Percentiles rank a stretch among this genome's conserved stretches.
phyloP scores from a whole-genome alignment of 37 sponge, comb jelly and placozoan species.

The Axinella damicornis region DNA sequence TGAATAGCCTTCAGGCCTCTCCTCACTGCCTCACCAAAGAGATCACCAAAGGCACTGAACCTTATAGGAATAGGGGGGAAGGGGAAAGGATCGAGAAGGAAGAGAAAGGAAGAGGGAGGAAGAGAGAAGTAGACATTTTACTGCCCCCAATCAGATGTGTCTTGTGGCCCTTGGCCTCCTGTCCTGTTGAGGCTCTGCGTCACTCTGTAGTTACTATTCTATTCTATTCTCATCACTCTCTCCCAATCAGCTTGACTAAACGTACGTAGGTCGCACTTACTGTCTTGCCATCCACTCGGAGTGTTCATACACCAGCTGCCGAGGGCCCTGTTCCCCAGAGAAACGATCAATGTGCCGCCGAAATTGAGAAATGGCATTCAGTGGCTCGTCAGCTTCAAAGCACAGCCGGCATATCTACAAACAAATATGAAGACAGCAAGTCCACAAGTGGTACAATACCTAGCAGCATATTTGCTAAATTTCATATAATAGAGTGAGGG shows the following conservation, averaged over 20 bases:
- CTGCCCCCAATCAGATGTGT: too few relatives aligned
- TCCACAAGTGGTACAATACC: neutral
- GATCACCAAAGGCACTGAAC: slow-evolving; percentile 89
- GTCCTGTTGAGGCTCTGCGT: too few relatives aligned
- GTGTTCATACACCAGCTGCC: slow-evolving; percentile 85
- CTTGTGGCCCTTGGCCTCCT: too few relatives aligned
- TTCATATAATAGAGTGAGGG: too few relatives aligned
- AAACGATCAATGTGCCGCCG: slow-evolving; percentile 82
- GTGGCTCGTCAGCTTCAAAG: slow-evolving; percentile 72
- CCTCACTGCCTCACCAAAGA: slow-evolving; percentile 81
- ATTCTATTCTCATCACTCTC: too few relatives aligned
- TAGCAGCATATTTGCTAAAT: too few relatives aligned
- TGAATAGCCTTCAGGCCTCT: slow-evolving; percentile 41
- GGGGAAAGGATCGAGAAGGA: too few relatives aligned
- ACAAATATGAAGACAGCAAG: neutral
- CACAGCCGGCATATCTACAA: slow-evolving; percentile 86
- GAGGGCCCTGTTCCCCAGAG: slow-evolving; percentile 52
- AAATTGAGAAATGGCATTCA: slow-evolving; percentile 83
- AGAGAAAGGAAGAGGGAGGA: too few relatives aligned
- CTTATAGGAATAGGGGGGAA: slow-evolving; percentile 24
- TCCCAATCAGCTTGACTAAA: too few relatives aligned
- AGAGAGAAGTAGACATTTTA: too few relatives aligned
- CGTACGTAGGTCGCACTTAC: slow-evolving; percentile 51
- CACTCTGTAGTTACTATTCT: too few relatives aligned
- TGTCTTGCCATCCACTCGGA: slow-evolving; percentile 86